A percentile compares a stretch with the other conserved stretches of the same genome.
phyloP scores from a whole-genome alignment of 2,797 vertebrate species.

The Sebastes melanostomus region DNA sequence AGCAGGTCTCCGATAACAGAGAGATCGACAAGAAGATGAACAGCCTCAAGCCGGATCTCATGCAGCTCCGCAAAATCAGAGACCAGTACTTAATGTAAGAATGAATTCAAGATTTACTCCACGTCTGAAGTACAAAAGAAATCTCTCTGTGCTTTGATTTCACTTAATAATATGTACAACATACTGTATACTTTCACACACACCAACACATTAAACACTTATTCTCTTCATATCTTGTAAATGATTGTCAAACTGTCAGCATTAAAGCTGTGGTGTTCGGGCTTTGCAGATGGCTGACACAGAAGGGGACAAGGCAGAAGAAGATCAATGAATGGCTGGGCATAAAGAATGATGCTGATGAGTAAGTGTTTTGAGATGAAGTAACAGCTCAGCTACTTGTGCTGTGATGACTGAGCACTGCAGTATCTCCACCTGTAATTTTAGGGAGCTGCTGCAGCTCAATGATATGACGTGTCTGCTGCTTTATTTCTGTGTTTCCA shows the following conservation, averaged over 20 bases:
- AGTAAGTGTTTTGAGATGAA: constrained; percentile 84
- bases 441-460: not conserved
- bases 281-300: constrained; percentile 93
- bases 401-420: not conserved
- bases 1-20: constrained; percentile 90
- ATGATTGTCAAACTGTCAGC: not conserved
- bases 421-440: not conserved
- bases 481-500: constrained; percentile 41
- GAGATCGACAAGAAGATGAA: constrained; percentile 99
- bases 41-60: constrained; percentile 97
- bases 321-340: constrained; percentile 97
- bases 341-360: constrained; percentile 94
- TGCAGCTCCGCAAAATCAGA: constrained; percentile 96
- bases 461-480: not conserved
- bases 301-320: constrained; percentile 98
- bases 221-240: not conserved
- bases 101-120: constrained; percentile 13
- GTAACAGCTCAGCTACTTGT: not conserved
- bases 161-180: not conserved
- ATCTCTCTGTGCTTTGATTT: not conserved
- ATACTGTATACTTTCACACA: not conserved
- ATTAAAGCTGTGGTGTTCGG: not conserved
- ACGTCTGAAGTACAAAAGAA: not conserved
- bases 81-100: constrained; percentile 97
- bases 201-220: not conserved